Evolutionary conservation across 2,888 invertebrate species (phyloP), one percentile per base, ranked within the genome.

Genomic region (Tiliacea citrago): DNA sequence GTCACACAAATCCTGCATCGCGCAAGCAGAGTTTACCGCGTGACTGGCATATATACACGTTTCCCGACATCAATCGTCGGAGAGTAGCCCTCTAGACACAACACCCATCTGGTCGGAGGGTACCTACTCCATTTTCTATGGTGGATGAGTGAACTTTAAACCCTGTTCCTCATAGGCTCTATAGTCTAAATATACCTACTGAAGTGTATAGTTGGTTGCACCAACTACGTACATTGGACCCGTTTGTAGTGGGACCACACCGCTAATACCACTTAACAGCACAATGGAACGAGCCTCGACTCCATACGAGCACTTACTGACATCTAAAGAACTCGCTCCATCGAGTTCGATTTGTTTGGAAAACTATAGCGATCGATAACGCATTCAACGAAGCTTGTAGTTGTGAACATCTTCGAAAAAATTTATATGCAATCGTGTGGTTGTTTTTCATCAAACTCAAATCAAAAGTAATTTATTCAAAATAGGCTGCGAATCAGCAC

Each of bases 181-280:
- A 29, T 29, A 29, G 3, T 58, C 29, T 49, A 55, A 35, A 60
- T 42, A 45, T 9, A 58, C 29, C 29, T 29, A 29, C 16, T n/a
- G 2, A 16, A 49, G 21, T 42, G 42, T 29, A 63, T 45, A 47
- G 62, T 65, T 60, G 42, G 7, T 45, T 81, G 53, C 58, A 70
- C 18, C 8, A 58, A 29, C 45, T 35, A 35, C 18, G 39, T 39
- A 60, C 13, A 13, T 63, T 39, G n/a, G 35, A 60, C 6, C 24
- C 29, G 51, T 53, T 51, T 13, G 39, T 68, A 75, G 57, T 53
- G 29, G 45, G 45, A 24, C 35, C 42, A 29, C 53, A 12, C 49
- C 12, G 13, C 63, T 80, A 77, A 81, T 82, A 29, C 77, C 71
- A 80, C 71, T 77, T 77, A 77, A 57, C 29, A 29, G 49, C n/a